Base-by-base conservation (phyloP, 1,140 invertebrate species). In the Melitaea cinxia region DNA sequence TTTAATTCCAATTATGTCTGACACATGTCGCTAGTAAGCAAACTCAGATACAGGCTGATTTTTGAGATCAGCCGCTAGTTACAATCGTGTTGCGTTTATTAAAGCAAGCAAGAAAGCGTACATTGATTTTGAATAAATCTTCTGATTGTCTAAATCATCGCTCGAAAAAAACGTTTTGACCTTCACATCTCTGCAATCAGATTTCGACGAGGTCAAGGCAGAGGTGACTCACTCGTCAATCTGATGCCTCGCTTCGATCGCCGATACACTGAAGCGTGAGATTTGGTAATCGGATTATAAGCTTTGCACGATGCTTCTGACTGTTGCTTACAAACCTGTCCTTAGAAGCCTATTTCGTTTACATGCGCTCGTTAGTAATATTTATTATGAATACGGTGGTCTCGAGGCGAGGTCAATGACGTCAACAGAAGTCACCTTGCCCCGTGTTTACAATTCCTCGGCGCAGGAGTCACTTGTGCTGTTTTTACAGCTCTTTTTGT, bases 361-460 rank as follows among this genome's bases (percentile, higher is more conserved):
- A 42, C 9, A 5, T 17, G 14, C n/a, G n/a, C n/a, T 7, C 17
- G 17, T n/a, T 42, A 19, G 42, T 47, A 23, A 47, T 47, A 23
- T 12, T 19, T 17, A 26, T 12, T 12, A 23, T n/a, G 19, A 52
- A 39, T 56, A 33, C 26, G 53, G 17, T 56, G 21, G 5, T 56
- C 35, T 23, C n/a, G 35, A 56, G 54, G 15, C 35, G 28, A 57
- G 54, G 37, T 42, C 14, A 19, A 26, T 57, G 54, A 57, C 54
- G 54, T 57, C 54, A 57, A 10, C 12, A 26, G 15, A 26, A 57
- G 54, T 57, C 54, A 57, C 54, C 54, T 57, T 57, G 54, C 15
- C 26, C 15, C 15, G 21, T 56, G 21, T 42, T 56, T 42, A 26
- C n/a, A 15, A 21, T 56, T 37, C 35, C 37, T 17, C 19, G 5